phyloP scores from a whole-genome alignment of 2,797 vertebrate genomes.

The Allobates femoralis region DNA sequence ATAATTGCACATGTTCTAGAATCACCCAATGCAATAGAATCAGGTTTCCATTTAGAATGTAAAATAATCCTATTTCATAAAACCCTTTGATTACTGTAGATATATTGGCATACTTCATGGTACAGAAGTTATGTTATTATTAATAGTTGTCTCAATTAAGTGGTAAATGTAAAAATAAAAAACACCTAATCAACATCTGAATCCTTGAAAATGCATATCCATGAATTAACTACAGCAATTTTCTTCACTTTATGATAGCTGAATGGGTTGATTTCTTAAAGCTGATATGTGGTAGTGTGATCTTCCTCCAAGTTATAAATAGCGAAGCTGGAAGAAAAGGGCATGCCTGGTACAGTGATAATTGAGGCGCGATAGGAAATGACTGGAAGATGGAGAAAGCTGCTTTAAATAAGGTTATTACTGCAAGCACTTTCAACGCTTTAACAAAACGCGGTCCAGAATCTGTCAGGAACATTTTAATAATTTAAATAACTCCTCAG shows the following conservation, averaged over 20 bases:
- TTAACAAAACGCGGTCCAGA: conserved; percentile 45
- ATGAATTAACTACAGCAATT: not conserved
- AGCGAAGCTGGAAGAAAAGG: conserved; percentile 34
- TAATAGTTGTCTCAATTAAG: not conserved
- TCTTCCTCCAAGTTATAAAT: conserved; percentile 43
- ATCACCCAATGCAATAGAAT: too few species aligned
- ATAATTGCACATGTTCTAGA: too few species aligned
- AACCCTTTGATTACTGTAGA: not conserved
- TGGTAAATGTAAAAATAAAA: not conserved
- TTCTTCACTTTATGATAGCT: not conserved
- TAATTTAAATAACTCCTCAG: conserved; percentile 41
- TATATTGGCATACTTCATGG: not conserved
- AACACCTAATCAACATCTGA: not conserved
- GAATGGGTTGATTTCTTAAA: conserved; percentile 6
- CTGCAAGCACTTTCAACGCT: conserved; percentile 22
- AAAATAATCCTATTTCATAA: not conserved
- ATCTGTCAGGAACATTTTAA: conserved; percentile 42
- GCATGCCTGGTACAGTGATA: conserved; percentile 38
- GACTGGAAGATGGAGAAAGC: conserved; percentile 10
- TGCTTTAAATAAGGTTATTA: conserved; percentile 36
- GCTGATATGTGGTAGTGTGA: conserved; percentile 29
- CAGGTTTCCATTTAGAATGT: too few species aligned
- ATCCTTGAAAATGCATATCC: not conserved
- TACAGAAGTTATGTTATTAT: not conserved
- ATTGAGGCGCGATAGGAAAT: conserved; percentile 39